Base-by-base conservation (phyloP, 2,888 invertebrate genomes). In the Azorinus chamasolen region DNA sequence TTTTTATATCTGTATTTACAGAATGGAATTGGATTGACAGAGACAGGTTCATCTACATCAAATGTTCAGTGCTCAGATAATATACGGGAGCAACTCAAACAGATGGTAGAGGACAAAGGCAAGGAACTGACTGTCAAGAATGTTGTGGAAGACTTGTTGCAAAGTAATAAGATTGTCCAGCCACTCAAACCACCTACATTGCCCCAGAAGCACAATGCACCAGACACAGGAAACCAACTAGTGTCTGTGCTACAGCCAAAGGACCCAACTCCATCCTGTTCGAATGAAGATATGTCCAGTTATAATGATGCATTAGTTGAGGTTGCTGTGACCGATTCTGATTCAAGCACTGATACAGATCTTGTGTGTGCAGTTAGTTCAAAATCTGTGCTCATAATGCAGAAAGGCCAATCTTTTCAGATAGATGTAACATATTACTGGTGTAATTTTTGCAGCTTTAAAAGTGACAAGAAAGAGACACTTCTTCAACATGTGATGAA, bases 401-500 rank as follows among this genome's bases (percentile, higher is more conserved):
- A 69, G 14, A 71, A 74, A 27, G 86, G 84, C 10, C 81, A 79
- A 41, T 64, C 84, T 0, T 68, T 87, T 16, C 84, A 82, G 39
- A 81, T 83, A 18, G 88, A 89, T 64, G 51, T 88, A 22, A 83
- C 82, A 16, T 86, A 73, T 53, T 90, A 85, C 62, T 90, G 89
- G 89, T 90, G 90, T 70, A 90, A 90, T 62, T 90, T 90, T 72
- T 90, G 90, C 68, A 83, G 87, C 6, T 89, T 73, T 59, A 80
- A 84, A 53, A 82, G 85, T 1, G 83, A 84, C 46, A 78, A 73
- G 39, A 89, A 89, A 63, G 65, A 75, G 1, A 69, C 58, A 27
- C 73, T 90, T 0, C 39, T 87, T 8, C 78, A 86, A 54, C 90
- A 90, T 78, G 81, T 87, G 8, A 75, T 87, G 69, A 85, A 86